These are phyloP conservation scores for Cryptus viduatorius DNA, from an alignment of 2,888 invertebrate species.

Conservation along the genomic window DNA sequence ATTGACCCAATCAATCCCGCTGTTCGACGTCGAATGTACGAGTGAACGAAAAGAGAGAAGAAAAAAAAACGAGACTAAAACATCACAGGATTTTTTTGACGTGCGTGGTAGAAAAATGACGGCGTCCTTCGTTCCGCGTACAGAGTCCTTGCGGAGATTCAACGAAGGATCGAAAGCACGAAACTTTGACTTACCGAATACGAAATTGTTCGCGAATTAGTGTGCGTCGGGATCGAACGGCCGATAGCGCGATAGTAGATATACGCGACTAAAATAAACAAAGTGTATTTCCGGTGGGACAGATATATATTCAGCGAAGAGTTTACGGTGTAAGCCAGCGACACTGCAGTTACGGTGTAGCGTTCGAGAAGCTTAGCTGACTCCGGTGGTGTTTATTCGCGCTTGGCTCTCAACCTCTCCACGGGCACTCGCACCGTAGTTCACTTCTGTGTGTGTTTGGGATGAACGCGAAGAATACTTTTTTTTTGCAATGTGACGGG, in stretches of 20 bases:
- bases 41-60: constrained; percentile 3
- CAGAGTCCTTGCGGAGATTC: constrained; percentile 63
- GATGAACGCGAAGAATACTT: constrained; percentile 55
- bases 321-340: constrained; percentile 5
- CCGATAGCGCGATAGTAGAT: neutral
- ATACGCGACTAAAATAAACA: neutral
- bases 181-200: constrained; percentile 24
- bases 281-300: neutral
- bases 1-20: neutral
- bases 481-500: constrained; percentile 69
- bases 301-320: neutral
- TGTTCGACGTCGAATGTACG: neutral
- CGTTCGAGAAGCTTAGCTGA: constrained; percentile 77
- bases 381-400: constrained; percentile 86
- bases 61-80: constrained; percentile 23
- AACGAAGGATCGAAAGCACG: constrained; percentile 51
- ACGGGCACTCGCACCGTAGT: constrained; percentile 57
- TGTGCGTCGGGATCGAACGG: neutral
- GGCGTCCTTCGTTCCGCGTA: constrained; percentile 64
- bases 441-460: constrained; percentile 58
- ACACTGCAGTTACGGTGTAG: neutral
- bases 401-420: constrained; percentile 72
- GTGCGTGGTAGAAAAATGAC: constrained; percentile 54
- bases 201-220: constrained; percentile 21
- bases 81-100: constrained; percentile 43